Percentiles rank a stretch among this genome's conserved stretches.
phyloP scores from a whole-genome alignment of 2,797 vertebrate genomes.

The Arctocebus calabarensis region DNA sequence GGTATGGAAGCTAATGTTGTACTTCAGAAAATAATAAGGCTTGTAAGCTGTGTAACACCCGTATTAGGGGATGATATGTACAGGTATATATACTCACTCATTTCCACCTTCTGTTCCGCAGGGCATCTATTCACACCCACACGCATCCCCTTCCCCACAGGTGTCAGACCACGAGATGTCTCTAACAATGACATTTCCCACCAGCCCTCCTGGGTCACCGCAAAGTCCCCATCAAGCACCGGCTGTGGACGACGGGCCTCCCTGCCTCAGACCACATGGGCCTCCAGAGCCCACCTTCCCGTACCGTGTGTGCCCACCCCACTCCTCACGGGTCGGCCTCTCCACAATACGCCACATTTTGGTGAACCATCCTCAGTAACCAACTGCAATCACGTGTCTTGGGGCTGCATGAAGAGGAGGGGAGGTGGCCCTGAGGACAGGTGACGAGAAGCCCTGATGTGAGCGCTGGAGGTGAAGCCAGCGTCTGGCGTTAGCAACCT shows the following conservation, averaged over 20 bases:
- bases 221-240: neutral
- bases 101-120: neutral
- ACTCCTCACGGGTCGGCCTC: accelerated
- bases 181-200: neutral
- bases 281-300: neutral
- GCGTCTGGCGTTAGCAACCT: neutral
- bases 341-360: no score
- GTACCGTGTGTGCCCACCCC: neutral
- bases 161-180: neutral
- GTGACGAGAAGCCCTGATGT: no score
- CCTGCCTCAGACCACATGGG: neutral
- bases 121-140: neutral
- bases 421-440: neutral
- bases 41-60: neutral
- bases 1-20: neutral
- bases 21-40: neutral
- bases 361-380: neutral
- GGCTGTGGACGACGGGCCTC: accelerated
- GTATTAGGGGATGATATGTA: neutral
- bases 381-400: neutral
- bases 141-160: neutral
- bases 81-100: neutral
- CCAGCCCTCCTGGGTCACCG: neutral
- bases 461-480: no score
- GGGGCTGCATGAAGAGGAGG: neutral